A percentile compares a stretch with the other conserved stretches of the same genome.
phyloP scores from a whole-genome alignment of 2,113 vertebrate genomes.

The Hippocampus barbouri region DNA sequence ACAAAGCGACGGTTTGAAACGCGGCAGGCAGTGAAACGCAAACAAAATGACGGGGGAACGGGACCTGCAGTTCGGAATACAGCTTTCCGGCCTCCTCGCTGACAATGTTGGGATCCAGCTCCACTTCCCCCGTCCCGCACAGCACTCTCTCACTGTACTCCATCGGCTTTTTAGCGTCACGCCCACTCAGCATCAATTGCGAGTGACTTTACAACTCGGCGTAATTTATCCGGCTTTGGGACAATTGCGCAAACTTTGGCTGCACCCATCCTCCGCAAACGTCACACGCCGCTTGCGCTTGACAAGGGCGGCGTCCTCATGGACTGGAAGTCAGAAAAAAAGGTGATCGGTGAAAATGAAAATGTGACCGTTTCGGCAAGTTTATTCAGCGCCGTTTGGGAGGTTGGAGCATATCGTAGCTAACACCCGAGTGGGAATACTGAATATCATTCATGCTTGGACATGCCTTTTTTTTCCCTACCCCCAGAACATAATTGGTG shows the following conservation, averaged over 20 bases:
- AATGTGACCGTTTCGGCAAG: neutral
- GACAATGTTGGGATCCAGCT: slow-evolving; percentile 74
- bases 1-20: neutral
- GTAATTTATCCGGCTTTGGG: slow-evolving; percentile 29
- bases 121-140: slow-evolving; percentile 64
- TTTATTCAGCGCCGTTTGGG: neutral
- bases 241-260: slow-evolving; percentile 27
- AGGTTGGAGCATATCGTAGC: neutral
- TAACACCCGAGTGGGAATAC: neutral
- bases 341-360: neutral
- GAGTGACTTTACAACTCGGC: neutral
- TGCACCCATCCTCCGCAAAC: slow-evolving; percentile 28
- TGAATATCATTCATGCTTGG: neutral
- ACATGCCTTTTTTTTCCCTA: neutral
- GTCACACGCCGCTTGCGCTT: neutral
- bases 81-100: slow-evolving; percentile 78
- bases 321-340: slow-evolving; percentile 9
- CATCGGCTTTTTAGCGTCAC: slow-evolving; percentile 44
- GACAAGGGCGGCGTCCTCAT: slow-evolving; percentile 2
- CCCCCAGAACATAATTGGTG: neutral
- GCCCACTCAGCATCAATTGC: neutral
- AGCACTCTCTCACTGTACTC: slow-evolving; percentile 68
- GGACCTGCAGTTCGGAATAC: slow-evolving; percentile 77
- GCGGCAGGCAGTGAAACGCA: neutral
- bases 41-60: neutral